A percentile compares a stretch with the other conserved stretches of the same genome.
phyloP scores from a whole-genome alignment of 2,113 vertebrate genomes.

The Vidua macroura region DNA sequence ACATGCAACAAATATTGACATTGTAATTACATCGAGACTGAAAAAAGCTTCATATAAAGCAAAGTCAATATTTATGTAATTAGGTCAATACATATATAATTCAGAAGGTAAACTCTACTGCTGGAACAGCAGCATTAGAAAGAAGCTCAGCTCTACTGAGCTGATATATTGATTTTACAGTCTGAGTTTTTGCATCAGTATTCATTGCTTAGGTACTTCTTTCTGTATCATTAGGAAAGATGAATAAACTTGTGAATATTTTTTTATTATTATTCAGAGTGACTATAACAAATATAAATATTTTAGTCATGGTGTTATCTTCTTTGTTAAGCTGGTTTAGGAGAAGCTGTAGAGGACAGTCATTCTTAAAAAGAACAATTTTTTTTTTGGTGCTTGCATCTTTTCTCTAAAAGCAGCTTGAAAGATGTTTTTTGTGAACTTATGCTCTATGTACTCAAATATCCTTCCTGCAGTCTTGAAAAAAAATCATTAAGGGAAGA shows the following conservation, averaged over 20 bases:
- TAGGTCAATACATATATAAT: conserved; percentile 75
- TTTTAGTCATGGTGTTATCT: conserved; percentile 33
- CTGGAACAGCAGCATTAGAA: conserved; percentile 36
- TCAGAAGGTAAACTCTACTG: conserved; percentile 62
- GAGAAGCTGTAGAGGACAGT: background rate
- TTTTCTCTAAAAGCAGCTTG: background rate
- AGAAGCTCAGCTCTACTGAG: conserved; percentile 46
- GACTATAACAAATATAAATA: background rate
- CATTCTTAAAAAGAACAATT: background rate
- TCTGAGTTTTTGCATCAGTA: conserved; percentile 46
- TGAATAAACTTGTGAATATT: conserved; percentile 31
- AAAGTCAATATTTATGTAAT: conserved; percentile 80
- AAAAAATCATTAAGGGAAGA: background rate
- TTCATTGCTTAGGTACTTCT: conserved; percentile 61
- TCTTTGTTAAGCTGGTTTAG: conserved; percentile 28
- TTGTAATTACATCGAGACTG: conserved; percentile 68
- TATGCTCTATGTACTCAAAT: background rate
- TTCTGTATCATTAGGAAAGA: conserved; percentile 59
- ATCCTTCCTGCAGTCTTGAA: background rate
- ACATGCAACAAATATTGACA: conserved; percentile 73
- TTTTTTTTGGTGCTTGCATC: background rate
- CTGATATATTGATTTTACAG: conserved; percentile 72
- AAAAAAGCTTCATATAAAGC: conserved; percentile 65
- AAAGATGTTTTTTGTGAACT: conserved; percentile 15
- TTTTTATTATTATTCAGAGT: background rate